These are phyloP conservation scores for Drosophila flavopinicola DNA, from an alignment of 2,888 invertebrate species.

Conservation along the genomic window DNA sequence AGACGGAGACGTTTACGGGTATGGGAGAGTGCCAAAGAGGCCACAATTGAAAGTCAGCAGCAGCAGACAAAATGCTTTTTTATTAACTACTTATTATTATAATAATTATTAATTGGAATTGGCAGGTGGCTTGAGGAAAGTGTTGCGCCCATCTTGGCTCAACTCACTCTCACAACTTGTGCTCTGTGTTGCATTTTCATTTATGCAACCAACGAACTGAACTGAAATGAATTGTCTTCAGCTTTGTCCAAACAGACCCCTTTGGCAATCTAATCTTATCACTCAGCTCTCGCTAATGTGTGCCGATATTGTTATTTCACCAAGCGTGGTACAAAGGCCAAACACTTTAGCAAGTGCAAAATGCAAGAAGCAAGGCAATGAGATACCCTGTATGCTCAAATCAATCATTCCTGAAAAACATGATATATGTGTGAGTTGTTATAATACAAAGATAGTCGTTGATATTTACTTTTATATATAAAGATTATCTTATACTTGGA, in stretches of 20 bases:
- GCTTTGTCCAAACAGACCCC: neutral
- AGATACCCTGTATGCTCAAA: slow-evolving; percentile 18
- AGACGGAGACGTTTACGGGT: neutral
- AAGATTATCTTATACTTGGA: no score
- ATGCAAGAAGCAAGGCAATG: neutral
- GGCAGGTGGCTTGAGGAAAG: slow-evolving; percentile 47
- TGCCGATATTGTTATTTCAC: slow-evolving; percentile 29
- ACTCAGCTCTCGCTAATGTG: slow-evolving; percentile 45
- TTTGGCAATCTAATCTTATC: slow-evolving; percentile 64
- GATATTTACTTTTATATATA: no score
- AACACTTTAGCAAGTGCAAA: neutral
- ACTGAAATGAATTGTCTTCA: slow-evolving; percentile 12
- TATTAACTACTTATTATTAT: slow-evolving; percentile 50
- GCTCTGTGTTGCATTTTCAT: slow-evolving; percentile 13
- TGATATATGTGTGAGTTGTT: no score
- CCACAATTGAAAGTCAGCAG: slow-evolving; percentile 36
- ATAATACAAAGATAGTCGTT: no score
- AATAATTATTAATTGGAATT: slow-evolving; percentile 75
- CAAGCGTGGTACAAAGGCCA: slow-evolving; percentile 56
- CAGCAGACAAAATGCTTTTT: slow-evolving; percentile 14
- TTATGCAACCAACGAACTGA: slow-evolving; percentile 9
- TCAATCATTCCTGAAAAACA: no score
- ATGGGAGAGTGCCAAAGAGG: slow-evolving; percentile 16
- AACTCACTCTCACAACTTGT: slow-evolving; percentile 14
- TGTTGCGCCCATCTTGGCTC: slow-evolving; percentile 3